These are phyloP conservation scores for Melanostigma gelatinosum DNA, from an alignment of 2,113 vertebrate genomes.

Conservation along the genomic window DNA sequence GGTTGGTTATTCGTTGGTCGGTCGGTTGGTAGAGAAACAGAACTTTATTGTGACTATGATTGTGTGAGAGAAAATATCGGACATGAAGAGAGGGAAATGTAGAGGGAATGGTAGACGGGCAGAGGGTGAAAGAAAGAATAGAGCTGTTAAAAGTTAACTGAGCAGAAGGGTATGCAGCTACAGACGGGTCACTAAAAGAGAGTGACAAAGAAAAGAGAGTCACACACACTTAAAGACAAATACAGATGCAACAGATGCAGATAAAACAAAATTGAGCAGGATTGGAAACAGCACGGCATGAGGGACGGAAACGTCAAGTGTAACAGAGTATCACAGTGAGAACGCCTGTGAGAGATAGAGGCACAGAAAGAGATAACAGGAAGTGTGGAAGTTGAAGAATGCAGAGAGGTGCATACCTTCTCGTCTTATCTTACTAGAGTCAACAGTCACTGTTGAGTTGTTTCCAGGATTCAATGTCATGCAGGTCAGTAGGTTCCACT, in stretches of 20 bases:
- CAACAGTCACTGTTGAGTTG: not conserved
- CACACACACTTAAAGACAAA: not conserved
- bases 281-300: not conserved
- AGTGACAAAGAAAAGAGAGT: not conserved
- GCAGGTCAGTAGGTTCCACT: not conserved
- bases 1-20: too few species aligned
- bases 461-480: not conserved
- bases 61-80: not conserved
- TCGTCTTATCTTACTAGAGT: constrained; percentile 14
- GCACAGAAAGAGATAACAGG: not conserved
- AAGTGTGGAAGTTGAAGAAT: not conserved
- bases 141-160: constrained; percentile 23
- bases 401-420: not conserved
- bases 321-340: not conserved
- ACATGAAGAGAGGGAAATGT: not conserved
- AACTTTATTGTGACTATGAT: not conserved
- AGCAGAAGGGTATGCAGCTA: not conserved
- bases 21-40: constrained; percentile 4
- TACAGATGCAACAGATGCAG: not conserved
- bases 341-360: not conserved
- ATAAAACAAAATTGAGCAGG: not conserved
- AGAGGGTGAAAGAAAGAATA: not conserved
- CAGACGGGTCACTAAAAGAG: constrained; percentile 1
- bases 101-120: not conserved
- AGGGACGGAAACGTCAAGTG: not conserved